phyloP scores from a whole-genome alignment of 2,888 invertebrate genomes.

The Gerris lacustris region DNA sequence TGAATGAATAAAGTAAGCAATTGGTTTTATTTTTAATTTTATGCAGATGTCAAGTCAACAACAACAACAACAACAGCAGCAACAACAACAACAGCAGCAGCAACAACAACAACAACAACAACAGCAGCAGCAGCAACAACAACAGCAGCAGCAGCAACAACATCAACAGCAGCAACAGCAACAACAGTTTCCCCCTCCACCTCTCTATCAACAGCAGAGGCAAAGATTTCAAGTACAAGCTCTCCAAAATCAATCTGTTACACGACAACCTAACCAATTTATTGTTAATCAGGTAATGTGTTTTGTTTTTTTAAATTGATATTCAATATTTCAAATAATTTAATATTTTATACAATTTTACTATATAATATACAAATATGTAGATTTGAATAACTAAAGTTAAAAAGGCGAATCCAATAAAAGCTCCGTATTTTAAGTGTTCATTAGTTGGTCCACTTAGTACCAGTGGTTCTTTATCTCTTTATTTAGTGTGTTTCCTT shows the following conservation, averaged over 20 bases:
- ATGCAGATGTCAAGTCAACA: slow-evolving; percentile 14
- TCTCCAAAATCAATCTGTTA: slow-evolving; percentile 7
- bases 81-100: slow-evolving; percentile 25
- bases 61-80: slow-evolving; percentile 4
- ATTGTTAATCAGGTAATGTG: slow-evolving; percentile 20
- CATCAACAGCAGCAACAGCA: slow-evolving; percentile 33
- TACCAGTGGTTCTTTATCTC: too few relatives aligned
- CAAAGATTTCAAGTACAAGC: slow-evolving; percentile 34
- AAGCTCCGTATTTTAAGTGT: too few relatives aligned
- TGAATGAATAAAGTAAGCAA: neutral
- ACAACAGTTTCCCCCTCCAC: slow-evolving; percentile 39
- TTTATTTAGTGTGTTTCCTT: too few relatives aligned
- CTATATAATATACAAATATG: too few relatives aligned
- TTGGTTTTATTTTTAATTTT: neutral
- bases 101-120: slow-evolving; percentile 32
- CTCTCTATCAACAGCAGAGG: slow-evolving; percentile 39
- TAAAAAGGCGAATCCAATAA: too few relatives aligned
- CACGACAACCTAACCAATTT: slow-evolving; percentile 28
- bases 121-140: slow-evolving; percentile 39
- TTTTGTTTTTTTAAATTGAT: slow-evolving; percentile 10
- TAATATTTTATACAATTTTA: too few relatives aligned
- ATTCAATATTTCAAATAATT: too few relatives aligned
- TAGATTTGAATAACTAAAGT: too few relatives aligned
- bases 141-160: slow-evolving; percentile 38
- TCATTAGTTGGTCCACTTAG: too few relatives aligned